Evolutionary conservation across 2,888 invertebrate species (phyloP), one percentile per base, ranked within the genome.

Genomic region (Amphipyra berbera): DNA sequence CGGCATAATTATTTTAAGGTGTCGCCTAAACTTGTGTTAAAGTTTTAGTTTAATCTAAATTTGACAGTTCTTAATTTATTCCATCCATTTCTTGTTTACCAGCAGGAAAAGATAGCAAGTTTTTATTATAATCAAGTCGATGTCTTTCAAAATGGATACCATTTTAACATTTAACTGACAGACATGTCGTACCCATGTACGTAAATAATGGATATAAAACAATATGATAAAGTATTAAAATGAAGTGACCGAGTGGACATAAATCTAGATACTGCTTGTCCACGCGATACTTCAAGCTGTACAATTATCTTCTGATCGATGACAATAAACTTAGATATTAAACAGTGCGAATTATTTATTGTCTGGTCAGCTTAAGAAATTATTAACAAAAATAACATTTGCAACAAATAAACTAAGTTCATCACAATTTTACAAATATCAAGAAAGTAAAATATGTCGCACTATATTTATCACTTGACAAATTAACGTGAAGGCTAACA

Each of bases 311-410:
- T 10, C 35, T 57, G 56, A n/a, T 49, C 35, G 48, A 42, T 46
- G 13, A 67, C 15, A 64, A 57, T 46, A 44, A 69, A 69, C 37
- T 33, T 38, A 75, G n/a, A 53, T 69, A 49, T 54, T 54, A 66
- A 58, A 68, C 45, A 73, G 44, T 64, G 66, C 61, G 73, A 70
- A 74, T 57, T 61, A 77, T 73, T 91, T 91, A 91, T 91, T 91
- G 91, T 92, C 91, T 87, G 81, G 83, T 85, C 87, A 89, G 87
- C 87, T 77, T 78, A 82, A 79, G 49, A 76, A 78, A 58, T 62
- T 46, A 73, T 57, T 54, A 65, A 76, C 65, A 67, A 55, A 79
- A 44, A 40, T 58, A 45, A 66, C 65, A 65, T 60, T 57, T 61
- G 69, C 70, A 73, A 69, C 55, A 60, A 66, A 75, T 68, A 61